Percentiles rank a stretch among this genome's conserved stretches.
phyloP scores from a whole-genome alignment of 2,797 vertebrate species.

The Melanotaenia nigrans region DNA sequence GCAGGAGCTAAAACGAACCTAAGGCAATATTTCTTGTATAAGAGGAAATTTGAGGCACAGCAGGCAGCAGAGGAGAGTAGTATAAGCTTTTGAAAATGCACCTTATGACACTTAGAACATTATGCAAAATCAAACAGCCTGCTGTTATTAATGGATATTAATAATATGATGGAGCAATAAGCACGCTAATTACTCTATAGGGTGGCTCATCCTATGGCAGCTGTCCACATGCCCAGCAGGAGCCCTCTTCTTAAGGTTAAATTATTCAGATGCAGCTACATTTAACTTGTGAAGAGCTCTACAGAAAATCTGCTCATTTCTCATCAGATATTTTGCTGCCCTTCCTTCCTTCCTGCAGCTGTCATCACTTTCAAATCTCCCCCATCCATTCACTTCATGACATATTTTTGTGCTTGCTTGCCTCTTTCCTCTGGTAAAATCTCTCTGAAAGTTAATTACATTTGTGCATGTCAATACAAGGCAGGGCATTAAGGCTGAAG shows the following conservation, averaged over 20 bases:
- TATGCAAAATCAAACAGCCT: conserved; percentile 47
- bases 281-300: conserved; percentile 45
- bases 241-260: conserved; percentile 45
- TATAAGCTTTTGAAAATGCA: conserved; percentile 45
- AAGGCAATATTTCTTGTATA: conserved; percentile 16
- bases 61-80: conserved; percentile 7
- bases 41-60: conserved; percentile 12
- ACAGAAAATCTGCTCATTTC: conserved; percentile 27
- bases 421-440: conserved; percentile 42
- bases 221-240: conserved; percentile 57
- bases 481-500: conserved; percentile 56
- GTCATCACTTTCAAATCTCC: conserved; percentile 27
- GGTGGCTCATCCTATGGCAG: conserved; percentile 45
- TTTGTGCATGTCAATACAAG: conserved; percentile 62
- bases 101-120: conserved; percentile 19
- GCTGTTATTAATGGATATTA: conserved; percentile 44
- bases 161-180: conserved; percentile 38
- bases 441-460: conserved; percentile 64
- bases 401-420: not conserved
- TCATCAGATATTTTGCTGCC: conserved; percentile 13
- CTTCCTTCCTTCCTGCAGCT: conserved; percentile 35
- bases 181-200: conserved; percentile 48
- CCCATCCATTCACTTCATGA: conserved; percentile 7
- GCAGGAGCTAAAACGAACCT: conserved; percentile 24
- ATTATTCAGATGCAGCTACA: conserved; percentile 62